Evolutionary conservation across 2,797 vertebrate species (phyloP), one percentile per base, ranked within the genome.

Genomic region (Picus viridis): DNA sequence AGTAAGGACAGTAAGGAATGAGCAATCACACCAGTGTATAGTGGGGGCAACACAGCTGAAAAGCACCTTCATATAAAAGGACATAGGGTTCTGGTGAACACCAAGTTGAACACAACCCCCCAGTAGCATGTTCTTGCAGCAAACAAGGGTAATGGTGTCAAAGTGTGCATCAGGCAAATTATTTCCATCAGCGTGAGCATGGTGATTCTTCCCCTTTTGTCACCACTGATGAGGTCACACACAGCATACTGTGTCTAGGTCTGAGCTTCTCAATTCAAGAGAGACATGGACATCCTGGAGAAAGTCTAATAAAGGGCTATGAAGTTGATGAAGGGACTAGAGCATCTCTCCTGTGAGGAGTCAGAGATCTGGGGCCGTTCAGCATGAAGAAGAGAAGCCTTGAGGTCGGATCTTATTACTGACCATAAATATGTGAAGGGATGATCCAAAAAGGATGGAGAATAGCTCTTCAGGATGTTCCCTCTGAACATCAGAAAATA

Each of bases 401-500:
- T 0, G 0, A 4, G 10, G 16, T 2, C 1, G 14, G 9, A 61
- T 59, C 5, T 56, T 64, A 36, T 27, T 63, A n/a, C 51, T 51
- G 3, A 4, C 6, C 63, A 39, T 29, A 63, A 67, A 27, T 54
- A 57, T 5, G 10, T 64, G 39, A 88, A 74, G 4, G 7, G 7
- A 39, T 39, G 12, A 1, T 26, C 9, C 8, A 49, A 78, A 88
- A 6, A 71, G 4, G 5, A 18, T 3, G 2, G 39, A 57, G 34
- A 47, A 10, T 39, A 29, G 6, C 19, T 74, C 22, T 86, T 76
- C 65, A 53, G 13, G 8, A 43, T 3, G 1, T 75, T 85, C 20
- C 14, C 12, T 24, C 4, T 34, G 23, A 79, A 27, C 3, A 43
- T 15, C 27, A 69, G n/a, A 22, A 81, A 91, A 56, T 1, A 39